Percentiles rank a stretch among this genome's conserved stretches.
These are phyloP conservation scores for Osmerus eperlanus DNA, from an alignment of 2,113 vertebrate species.

Conservation along the genomic window DNA sequence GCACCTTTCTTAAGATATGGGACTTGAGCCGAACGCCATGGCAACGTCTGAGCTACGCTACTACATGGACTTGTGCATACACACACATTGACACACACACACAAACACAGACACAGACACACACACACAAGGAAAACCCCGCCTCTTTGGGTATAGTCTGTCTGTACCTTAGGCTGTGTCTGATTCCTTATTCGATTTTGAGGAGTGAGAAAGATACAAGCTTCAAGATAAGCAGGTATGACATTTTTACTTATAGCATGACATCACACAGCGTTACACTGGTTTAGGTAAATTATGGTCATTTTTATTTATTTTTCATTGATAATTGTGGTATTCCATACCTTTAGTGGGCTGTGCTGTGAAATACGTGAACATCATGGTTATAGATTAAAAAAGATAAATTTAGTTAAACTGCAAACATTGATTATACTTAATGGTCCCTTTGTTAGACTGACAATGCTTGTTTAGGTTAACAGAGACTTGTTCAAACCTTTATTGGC, in stretches of 20 bases:
- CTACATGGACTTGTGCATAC: slow-evolving; percentile 4
- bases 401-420: too few relatives aligned
- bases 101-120: slow-evolving; percentile 11
- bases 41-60: not conserved
- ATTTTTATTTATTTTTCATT: too few relatives aligned
- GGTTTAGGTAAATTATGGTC: too few relatives aligned
- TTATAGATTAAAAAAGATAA: too few relatives aligned
- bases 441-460: too few relatives aligned
- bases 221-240: slow-evolving; percentile 42
- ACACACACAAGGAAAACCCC: slow-evolving; percentile 16
- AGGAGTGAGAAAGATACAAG: slow-evolving; percentile 11
- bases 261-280: too few relatives aligned
- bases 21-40: slow-evolving; percentile 33
- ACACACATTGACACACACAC: slow-evolving; percentile 14
- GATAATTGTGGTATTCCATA: too few relatives aligned
- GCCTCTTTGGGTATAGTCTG: slow-evolving; percentile 20
- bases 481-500: too few relatives aligned
- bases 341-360: too few relatives aligned
- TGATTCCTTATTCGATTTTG: slow-evolving; percentile 28
- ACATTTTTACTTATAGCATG: not conserved
- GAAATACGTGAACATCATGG: too few relatives aligned
- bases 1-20: slow-evolving; percentile 17
- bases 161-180: not conserved
- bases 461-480: too few relatives aligned
- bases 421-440: too few relatives aligned